Conservation (phyloP, 2,797 vertebrate genomes). For the Poeciliopsis infans region DNA sequence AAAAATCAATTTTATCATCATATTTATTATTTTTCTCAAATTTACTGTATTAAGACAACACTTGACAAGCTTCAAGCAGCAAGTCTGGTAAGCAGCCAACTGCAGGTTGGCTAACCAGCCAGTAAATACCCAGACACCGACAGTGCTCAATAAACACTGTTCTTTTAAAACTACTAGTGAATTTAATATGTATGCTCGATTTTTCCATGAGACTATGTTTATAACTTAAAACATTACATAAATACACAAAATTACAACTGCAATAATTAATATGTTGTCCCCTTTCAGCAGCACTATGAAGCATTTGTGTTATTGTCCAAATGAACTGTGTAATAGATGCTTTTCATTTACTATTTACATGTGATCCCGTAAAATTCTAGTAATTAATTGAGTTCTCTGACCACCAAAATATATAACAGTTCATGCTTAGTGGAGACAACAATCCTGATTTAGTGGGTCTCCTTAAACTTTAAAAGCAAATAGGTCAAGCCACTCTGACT, state of each 20-base stretch:
- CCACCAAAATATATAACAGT: background rate
- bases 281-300: background rate
- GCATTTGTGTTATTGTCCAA: background rate
- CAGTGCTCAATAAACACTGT: background rate
- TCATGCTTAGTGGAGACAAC: background rate
- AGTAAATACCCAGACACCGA: background rate
- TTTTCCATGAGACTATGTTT: background rate
- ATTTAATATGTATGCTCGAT: background rate
- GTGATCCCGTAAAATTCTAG: background rate
- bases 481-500: constrained; percentile 19
- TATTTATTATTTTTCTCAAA: background rate
- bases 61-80: background rate
- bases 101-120: background rate
- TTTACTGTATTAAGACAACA: background rate
- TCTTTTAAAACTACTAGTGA: background rate
- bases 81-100: background rate
- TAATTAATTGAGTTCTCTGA: background rate
- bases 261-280: background rate
- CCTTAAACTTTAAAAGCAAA: constrained; percentile 9
- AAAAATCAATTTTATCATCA: background rate
- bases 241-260: background rate
- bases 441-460: background rate
- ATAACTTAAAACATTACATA: background rate
- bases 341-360: background rate
- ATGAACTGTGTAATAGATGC: background rate